Evolutionary conservation across 2,888 invertebrate species (phyloP), one percentile per base, ranked within the genome.

Genomic region (Epistrophella euchroma): DNA sequence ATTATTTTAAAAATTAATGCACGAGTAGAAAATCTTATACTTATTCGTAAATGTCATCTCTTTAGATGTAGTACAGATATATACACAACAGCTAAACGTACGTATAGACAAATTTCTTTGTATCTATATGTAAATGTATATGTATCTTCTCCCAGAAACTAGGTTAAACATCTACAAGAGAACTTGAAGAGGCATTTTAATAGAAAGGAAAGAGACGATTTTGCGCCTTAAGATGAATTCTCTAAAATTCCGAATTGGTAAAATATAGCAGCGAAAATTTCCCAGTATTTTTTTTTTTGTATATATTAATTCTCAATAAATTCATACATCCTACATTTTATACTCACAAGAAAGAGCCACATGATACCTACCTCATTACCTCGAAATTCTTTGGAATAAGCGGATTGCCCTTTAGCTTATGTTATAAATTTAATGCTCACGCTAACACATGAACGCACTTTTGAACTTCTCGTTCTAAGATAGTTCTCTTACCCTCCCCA

Each of bases 141-240:
- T 52, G 22, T 60, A 47, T 35, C 45, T 47, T 66, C 40, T 66
- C 60, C 22, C 10, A 43, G 35, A 76, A 86, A 86, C 70, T 86
- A 86, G 86, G 86, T 86, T 86, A 86, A 81, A 73, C 40, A 73
- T 58, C 37, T 15, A 73, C 72, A 73, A 77, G 81, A 85, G 85
- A 75, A 70, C 6, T 17, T 17, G 22, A 50, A 22, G 32, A 25
- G 58, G 15, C 13, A n/a, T n/a, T n/a, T n/a, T n/a, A n/a, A n/a
- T n/a, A n/a, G n/a, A 4, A 25, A 3, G 7, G 10, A 43, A 74
- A 77, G 83, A 77, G 82, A 9, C 15, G 64, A 43, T 45, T 58
- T 19, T 74, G 84, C 84, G 84, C 84, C 40, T 1, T 50, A 4
- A 4, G 6, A 11, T 3, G 13, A 32, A 10, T 25, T 35, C 56